Evolutionary conservation across 2,113 vertebrate species (phyloP), one percentile per base, ranked within the genome.

Genomic region (Oenanthe oenanthe): DNA sequence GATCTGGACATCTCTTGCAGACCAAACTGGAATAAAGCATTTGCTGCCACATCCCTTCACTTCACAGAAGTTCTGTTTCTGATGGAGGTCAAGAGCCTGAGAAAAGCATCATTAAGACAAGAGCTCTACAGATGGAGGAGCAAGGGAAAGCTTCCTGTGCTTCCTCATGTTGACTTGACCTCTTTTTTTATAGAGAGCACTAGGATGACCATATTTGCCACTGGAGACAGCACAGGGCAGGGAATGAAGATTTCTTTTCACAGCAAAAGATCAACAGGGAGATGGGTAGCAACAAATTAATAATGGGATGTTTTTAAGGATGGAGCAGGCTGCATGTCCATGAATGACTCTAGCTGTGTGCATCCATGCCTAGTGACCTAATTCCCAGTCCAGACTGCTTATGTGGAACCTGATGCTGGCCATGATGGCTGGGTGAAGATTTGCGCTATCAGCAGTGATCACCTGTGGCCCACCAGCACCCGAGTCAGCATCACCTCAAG

Each of bases 211-310:
- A 3, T 67, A 89, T 91, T 74, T 76, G 42, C 25, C 32, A 25
- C n/a, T 68, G 18, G 34, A 68, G 31, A 67, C 21, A 53, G 53
- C 28, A 34, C 0, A 0, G 25, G 20, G 9, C 51, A 61, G 50
- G 18, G n/a, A n/a, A 32, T 70, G 60, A 85, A 91, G 53, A 57
- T 62, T 40, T 32, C 47, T 84, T 73, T 51, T 65, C 31, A 36
- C 43, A 47, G 14, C 16, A 32, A 66, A 84, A 75, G 40, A 7
- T 60, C 29, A 71, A 12, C 13, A 4, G 17, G 6, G n/a, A 10
- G 4, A 9, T 16, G 50, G 16, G 29, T 50, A 20, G 43, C 61
- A 57, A 21, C 10, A 87, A 38, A 36, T n/a, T 45, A 61, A 53
- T 57, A 42, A 32, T 20, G 34, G 22, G 28, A 60, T 51, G 34